Conservation (phyloP, 53 echinoderm and acorn worm species). For the Pentamera pediparva region DNA sequence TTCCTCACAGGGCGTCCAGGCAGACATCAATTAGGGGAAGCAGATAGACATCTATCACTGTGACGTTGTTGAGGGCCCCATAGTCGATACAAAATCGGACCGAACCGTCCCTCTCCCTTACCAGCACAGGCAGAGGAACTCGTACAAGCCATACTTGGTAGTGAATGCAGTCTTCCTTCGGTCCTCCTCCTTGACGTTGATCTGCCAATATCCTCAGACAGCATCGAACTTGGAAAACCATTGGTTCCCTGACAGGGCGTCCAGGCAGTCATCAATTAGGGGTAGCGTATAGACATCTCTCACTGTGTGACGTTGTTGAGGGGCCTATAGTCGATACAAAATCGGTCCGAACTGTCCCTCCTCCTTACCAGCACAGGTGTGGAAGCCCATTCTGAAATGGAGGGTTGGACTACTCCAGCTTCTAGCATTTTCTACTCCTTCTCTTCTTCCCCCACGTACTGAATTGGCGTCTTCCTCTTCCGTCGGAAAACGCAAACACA, state of each 20-base stretch:
- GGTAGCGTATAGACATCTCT: conserved; percentile 53
- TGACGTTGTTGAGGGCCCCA: conserved; percentile 21
- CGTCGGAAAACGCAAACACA: no score
- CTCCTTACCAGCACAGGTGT: no score
- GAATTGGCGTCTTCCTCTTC: no score
- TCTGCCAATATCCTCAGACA: conserved; percentile 45
- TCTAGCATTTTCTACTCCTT: background rate
- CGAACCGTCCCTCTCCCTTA: no score
- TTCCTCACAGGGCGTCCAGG: conserved; percentile 40
- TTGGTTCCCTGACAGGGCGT: conserved; percentile 29
- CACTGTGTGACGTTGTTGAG: no score
- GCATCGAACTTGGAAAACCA: conserved; percentile 58
- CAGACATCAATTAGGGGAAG: conserved; percentile 46
- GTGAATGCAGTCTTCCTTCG: conserved; percentile 47
- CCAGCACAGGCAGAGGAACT: no score
- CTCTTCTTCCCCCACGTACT: no score
- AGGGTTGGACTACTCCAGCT: background rate
- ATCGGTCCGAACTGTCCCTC: no score
- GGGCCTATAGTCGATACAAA: no score
- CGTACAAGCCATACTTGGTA: conserved; percentile 43
- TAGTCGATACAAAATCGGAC: conserved; percentile 51
- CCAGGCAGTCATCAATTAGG: conserved; percentile 45
- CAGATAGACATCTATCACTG: conserved; percentile 45
- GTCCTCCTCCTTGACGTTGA: conserved; percentile 21
- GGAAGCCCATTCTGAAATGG: background rate